Percentiles rank a stretch among this genome's conserved stretches.
Conservation (phyloP, 2,797 vertebrate genomes). For the Hippocampus kuda region DNA sequence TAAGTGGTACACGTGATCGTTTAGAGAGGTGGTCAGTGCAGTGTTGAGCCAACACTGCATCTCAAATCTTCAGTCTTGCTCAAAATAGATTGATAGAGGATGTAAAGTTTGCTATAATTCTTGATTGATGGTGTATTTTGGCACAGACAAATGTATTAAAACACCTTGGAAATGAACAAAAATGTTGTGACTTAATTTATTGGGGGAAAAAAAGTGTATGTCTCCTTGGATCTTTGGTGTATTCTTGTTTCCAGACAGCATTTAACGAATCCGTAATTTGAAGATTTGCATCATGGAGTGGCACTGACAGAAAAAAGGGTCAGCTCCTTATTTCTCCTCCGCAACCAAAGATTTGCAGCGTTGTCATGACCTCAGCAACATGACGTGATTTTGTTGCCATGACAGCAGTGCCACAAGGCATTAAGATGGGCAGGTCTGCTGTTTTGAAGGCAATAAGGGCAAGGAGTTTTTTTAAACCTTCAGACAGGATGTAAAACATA, state of each 20-base stretch:
- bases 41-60: too few species aligned
- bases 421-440: slow-evolving; percentile 45
- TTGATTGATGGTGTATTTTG: too few species aligned
- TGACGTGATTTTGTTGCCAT: slow-evolving; percentile 64
- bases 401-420: slow-evolving; percentile 57
- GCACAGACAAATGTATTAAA: too few species aligned
- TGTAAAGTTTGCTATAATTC: too few species aligned
- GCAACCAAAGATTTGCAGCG: slow-evolving; percentile 58
- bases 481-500: slow-evolving; percentile 20
- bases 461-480: slow-evolving; percentile 35
- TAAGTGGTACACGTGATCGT: neutral
- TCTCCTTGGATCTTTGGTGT: neutral
- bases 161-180: neutral
- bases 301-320: slow-evolving; percentile 28
- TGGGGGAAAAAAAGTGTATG: neutral
- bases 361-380: slow-evolving; percentile 63
- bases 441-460: slow-evolving; percentile 45
- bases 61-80: too few species aligned
- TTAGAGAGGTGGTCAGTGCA: neutral
- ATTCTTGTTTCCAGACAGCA: neutral
- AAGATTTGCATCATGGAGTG: slow-evolving; percentile 30
- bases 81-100: too few species aligned
- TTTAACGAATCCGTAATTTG: neutral
- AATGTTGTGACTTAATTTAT: neutral
- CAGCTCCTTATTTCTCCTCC: slow-evolving; percentile 43